Evolutionary conservation across 2,113 vertebrate genomes (phyloP), one percentile per base, ranked within the genome.

Genomic region (Phrynocephalus versicolor): DNA sequence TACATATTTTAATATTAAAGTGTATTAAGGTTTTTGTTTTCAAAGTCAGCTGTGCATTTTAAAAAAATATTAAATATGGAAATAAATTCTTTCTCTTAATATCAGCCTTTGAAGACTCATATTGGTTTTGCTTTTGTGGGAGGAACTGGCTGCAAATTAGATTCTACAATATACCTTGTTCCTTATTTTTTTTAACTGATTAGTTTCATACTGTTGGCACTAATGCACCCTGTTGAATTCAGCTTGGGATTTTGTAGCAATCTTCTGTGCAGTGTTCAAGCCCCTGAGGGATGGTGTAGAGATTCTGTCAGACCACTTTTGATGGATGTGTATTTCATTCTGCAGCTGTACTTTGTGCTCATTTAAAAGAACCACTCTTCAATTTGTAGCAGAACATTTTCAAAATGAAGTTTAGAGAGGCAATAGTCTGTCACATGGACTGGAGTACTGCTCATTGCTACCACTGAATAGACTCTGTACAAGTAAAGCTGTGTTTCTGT

Each of bases 51-150:
- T 45, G 25, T 69, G 23, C 83, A 87, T 88, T 90, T 90, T 90
- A 88, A 89, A 88, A 89, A 82, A n/a, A n/a, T n/a, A n/a, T 41
- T 82, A 72, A 55, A 77, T 88, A 79, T 78, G 30, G 71, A 77
- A 81, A 91, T 33, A 93, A 33, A 88, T 76, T 73, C 87, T 94
- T 96, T 93, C 91, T 94, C 90, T 95, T 95, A 94, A 91, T 78
- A 51, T 6, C 93, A 91, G 93, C 91, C 92, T 96, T 74, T 95
- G 94, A 87, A 35, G 83, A 85, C 79, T 87, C 75, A 1, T 55
- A 19, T 89, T 80, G 37, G 6, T 70, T 92, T 93, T 83, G 84
- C 87, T 79, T 91, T 87, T 82, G 62, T 77, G 77, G 87, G 70
- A 84, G 89, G 81, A 89, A 79, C 30, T 85, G 86, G 81, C 84